These are phyloP conservation scores for Canis aureus DNA, from an alignment of 2,113 vertebrate species.

Conservation along the genomic window DNA sequence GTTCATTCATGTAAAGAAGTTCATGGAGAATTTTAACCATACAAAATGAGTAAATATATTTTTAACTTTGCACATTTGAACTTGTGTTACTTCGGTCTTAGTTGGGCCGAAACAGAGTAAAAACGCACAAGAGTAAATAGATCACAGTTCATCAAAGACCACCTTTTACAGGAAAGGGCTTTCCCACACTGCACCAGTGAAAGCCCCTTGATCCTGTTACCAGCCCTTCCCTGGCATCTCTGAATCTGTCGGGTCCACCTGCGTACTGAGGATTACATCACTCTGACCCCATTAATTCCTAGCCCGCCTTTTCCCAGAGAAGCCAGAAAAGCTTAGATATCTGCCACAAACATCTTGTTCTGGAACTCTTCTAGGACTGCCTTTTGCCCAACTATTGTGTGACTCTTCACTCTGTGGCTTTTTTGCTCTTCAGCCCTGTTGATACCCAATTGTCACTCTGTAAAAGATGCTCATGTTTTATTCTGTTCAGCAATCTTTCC, in stretches of 20 bases:
- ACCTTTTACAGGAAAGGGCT: not conserved
- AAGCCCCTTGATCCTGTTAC: fast-evolving
- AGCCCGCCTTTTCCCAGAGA: not conserved
- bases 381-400: too few relatives aligned
- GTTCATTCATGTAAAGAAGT: not conserved
- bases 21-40: not conserved
- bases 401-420: not conserved
- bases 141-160: not conserved
- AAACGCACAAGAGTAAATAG: not conserved
- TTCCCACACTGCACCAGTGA: not conserved
- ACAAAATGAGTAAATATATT: not conserved
- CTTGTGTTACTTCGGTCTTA: not conserved
- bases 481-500: not conserved
- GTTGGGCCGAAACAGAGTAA: not conserved
- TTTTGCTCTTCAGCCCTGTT: not conserved
- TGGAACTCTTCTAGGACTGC: not conserved
- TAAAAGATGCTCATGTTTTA: not conserved
- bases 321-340: not conserved
- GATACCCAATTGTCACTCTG: not conserved
- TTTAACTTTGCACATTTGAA: not conserved
- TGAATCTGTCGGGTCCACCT: not conserved
- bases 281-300: not conserved
- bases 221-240: not conserved
- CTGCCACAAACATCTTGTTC: not conserved
- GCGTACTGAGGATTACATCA: not conserved